Conservation (phyloP, 2,888 invertebrate genomes). For the Cantharis flavilabris region DNA sequence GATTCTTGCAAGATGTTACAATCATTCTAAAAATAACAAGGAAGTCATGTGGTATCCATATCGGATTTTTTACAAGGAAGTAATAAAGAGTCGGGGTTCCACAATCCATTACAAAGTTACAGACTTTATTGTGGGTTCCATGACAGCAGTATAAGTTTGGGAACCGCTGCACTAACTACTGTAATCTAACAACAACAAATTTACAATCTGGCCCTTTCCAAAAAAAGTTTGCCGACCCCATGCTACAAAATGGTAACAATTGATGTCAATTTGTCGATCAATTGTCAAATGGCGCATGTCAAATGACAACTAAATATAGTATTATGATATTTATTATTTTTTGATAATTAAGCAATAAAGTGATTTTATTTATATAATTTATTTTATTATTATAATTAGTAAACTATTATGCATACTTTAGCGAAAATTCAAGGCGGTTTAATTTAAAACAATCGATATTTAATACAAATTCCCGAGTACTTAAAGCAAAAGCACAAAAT, state of each 20-base stretch:
- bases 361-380: conserved; percentile 22
- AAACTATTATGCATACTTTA: conserved; percentile 8
- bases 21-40: too few relatives aligned
- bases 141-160: too few relatives aligned
- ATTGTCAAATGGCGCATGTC: conserved; percentile 32
- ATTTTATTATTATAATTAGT: conserved; percentile 9
- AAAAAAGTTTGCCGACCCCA: background rate
- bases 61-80: too few relatives aligned
- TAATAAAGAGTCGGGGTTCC: too few relatives aligned
- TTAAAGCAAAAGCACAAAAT: background rate
- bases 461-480: background rate
- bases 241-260: background rate
- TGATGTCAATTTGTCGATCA: conserved; percentile 9
- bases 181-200: too few relatives aligned
- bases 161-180: too few relatives aligned
- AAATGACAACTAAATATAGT: conserved; percentile 18
- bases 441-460: background rate
- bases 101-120: too few relatives aligned
- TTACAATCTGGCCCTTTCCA: too few relatives aligned
- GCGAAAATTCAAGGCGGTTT: background rate
- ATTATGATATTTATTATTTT: conserved; percentile 12
- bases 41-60: too few relatives aligned
- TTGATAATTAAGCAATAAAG: conserved; percentile 27
- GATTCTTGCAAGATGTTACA: too few relatives aligned
- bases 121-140: too few relatives aligned